These are phyloP conservation scores for Neopipo cinnamomea DNA, from an alignment of 2,113 vertebrate species.

Conservation along the genomic window DNA sequence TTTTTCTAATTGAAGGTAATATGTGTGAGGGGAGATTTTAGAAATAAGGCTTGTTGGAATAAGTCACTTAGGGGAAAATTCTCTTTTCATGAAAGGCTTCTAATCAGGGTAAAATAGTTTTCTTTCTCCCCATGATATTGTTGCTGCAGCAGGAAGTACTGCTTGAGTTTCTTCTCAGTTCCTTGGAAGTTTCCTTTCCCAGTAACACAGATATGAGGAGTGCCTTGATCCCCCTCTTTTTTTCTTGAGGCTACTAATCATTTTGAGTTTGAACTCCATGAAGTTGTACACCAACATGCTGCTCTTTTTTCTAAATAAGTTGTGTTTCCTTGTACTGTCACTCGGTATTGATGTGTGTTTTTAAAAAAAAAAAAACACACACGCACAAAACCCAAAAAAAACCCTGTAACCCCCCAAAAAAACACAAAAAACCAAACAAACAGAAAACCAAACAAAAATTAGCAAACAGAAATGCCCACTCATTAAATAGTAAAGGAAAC, in stretches of 20 bases:
- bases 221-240: neutral
- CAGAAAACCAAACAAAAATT: neutral
- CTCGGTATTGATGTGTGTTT: neutral
- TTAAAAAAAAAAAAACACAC: neutral
- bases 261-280: neutral
- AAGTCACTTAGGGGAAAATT: neutral
- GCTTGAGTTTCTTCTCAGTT: neutral
- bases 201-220: neutral
- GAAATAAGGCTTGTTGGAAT: neutral
- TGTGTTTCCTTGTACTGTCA: neutral
- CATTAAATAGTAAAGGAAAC: neutral
- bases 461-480: neutral
- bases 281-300: neutral
- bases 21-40: neutral
- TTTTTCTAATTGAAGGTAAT: constrained; percentile 1
- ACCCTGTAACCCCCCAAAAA: neutral
- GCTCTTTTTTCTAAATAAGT: neutral
- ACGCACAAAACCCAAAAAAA: neutral
- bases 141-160: neutral
- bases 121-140: neutral
- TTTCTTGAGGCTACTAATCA: neutral
- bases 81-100: neutral
- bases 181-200: neutral
- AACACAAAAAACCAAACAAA: neutral
- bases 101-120: neutral